A percentile compares a stretch with the other conserved stretches of the same genome.
These are phyloP conservation scores for Drosophila funebris DNA, from an alignment of 1,140 invertebrate genomes.

Conservation along the genomic window DNA sequence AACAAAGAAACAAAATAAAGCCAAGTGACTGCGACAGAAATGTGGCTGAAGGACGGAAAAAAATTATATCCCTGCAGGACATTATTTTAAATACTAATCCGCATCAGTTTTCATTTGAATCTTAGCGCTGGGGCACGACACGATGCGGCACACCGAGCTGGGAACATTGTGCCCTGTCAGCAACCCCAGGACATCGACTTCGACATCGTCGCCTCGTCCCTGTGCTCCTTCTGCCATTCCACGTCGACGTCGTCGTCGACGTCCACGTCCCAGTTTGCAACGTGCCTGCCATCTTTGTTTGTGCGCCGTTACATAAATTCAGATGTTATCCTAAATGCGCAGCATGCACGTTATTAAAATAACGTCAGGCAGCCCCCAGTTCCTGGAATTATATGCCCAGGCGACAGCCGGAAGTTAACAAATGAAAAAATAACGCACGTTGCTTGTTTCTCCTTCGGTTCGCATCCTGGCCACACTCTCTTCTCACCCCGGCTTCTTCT, in stretches of 20 bases:
- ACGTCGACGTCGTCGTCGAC: conserved; percentile 1
- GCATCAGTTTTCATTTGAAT: conserved; percentile 83
- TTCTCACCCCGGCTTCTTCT: not conserved
- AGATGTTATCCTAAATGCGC: conserved; percentile 83
- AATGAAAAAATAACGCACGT: conserved; percentile 47
- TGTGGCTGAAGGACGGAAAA: conserved; percentile 30
- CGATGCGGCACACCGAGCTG: conserved; percentile 1
- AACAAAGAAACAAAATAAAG: conserved; percentile 32
- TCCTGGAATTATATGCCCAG: conserved; percentile 22
- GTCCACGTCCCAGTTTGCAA: conserved; percentile 45
- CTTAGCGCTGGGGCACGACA: conserved; percentile 34
- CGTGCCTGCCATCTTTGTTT: conserved; percentile 76
- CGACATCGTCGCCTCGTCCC: conserved; percentile 10
- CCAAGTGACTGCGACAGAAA: conserved; percentile 52
- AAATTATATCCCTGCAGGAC: conserved; percentile 83
- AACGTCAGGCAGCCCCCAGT: conserved; percentile 41
- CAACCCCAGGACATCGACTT: conserved; percentile 61
- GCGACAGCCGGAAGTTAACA: conserved; percentile 37
- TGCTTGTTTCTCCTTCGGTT: not conserved
- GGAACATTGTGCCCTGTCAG: conserved; percentile 23
- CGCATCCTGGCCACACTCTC: not conserved
- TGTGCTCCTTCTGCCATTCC: not conserved
- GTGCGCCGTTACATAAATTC: conserved; percentile 80
- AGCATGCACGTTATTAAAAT: conserved; percentile 82
- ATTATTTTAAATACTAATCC: conserved; percentile 84